These are phyloP conservation scores for Brachionus manjavacas DNA, from an alignment of 1,140 invertebrate species.

Conservation along the genomic window DNA sequence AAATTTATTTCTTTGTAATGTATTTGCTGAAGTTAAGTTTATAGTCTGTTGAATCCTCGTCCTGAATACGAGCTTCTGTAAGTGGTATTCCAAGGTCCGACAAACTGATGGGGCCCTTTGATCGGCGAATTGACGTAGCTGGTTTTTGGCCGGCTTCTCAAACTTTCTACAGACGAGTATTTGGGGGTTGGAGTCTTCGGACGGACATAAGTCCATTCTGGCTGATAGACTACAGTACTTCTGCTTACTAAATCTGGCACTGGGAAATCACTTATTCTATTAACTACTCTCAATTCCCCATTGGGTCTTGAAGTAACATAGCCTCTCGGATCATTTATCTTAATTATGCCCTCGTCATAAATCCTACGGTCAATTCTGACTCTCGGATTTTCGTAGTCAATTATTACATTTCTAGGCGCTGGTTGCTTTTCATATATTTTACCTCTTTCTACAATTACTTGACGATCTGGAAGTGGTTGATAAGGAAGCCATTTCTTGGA, in stretches of 20 bases:
- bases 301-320: slow-evolving; percentile 9
- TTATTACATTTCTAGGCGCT: slow-evolving; percentile 36
- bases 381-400: slow-evolving; percentile 17
- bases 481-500: slow-evolving; percentile 39
- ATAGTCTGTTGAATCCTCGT: background rate
- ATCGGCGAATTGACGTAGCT: background rate
- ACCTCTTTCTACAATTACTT: slow-evolving; percentile 38
- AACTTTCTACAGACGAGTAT: background rate
- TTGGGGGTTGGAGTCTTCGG: background rate
- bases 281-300: slow-evolving; percentile 23
- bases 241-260: slow-evolving; percentile 1
- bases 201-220: slow-evolving; percentile 25
- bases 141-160: background rate
- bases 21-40: background rate
- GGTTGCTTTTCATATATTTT: slow-evolving; percentile 36
- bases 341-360: slow-evolving; percentile 31
- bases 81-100: slow-evolving; percentile 39
- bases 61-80: slow-evolving; percentile 31
- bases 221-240: slow-evolving; percentile 11
- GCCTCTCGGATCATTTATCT: slow-evolving; percentile 5
- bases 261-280: slow-evolving; percentile 27
- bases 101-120: background rate
- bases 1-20: background rate
- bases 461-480: slow-evolving; percentile 8
- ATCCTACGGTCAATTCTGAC: background rate